Percentiles rank a stretch among this genome's conserved stretches.
Evolutionary conservation across 1,140 invertebrate genomes (phyloP).

Genomic region (Eciton burchellii): DNA sequence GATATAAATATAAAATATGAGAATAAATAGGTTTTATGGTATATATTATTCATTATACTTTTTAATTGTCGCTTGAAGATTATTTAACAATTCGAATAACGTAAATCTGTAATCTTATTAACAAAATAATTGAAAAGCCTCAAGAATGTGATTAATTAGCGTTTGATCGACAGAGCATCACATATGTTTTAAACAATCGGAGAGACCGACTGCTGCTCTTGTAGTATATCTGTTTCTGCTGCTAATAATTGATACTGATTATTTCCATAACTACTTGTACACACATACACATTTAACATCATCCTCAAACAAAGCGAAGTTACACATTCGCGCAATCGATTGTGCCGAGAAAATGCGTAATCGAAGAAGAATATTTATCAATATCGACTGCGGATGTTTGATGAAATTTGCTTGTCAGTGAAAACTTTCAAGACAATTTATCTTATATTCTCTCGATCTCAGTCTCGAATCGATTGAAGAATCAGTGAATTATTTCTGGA

Average conservation of each 20-base stretch:
- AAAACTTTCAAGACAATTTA: not conserved
- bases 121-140: conserved; percentile 38
- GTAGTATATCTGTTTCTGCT: not conserved
- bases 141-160: conserved; percentile 4
- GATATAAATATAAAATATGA: no score
- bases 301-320: no score
- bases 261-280: conserved; percentile 3
- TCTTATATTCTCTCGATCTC: not conserved
- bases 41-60: not conserved
- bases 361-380: not conserved
- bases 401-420: not conserved
- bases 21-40: no score
- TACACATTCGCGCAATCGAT: no score
- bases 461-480: not conserved
- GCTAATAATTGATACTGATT: conserved; percentile 22
- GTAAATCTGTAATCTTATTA: not conserved
- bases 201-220: no score
- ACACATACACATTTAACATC: no score
- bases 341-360: not conserved
- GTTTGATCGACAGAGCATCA: conserved; percentile 43
- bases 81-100: not conserved
- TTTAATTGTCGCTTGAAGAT: not conserved
- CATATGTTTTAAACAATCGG: not conserved
- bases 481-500: conserved; percentile 2
- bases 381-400: not conserved